Base-by-base conservation (phyloP, 2,888 invertebrate species). In the Drosophila flavopinicola region DNA sequence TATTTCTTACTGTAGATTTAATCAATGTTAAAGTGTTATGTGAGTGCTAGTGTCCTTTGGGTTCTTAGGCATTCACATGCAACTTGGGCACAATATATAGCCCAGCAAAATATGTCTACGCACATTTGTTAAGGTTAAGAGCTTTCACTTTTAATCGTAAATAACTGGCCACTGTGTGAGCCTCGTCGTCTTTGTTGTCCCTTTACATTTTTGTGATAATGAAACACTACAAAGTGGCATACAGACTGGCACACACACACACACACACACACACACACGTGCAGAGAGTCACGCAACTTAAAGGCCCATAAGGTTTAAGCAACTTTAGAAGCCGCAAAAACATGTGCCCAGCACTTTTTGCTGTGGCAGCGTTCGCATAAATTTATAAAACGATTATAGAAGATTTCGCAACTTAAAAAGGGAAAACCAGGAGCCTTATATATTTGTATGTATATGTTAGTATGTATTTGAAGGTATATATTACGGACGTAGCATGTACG, bases 341-440 rank as follows among this genome's bases (percentile, higher is more conserved):
- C 69, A 84, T 79, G 77, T 66, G 84, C 61, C 52, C 54, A 57
- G 63, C 75, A 70, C 61, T 65, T 60, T 76, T 57, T 63, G 54
- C 42, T 66, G 66, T 32, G 56, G 52, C 56, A 27, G 49, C 41
- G 45, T 33, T 58, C 74, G 85, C 80, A 80, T 86, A 87, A 80
- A 80, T 86, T 86, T 84, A 74, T 71, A 84, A 86, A 80, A 86
- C 85, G 87, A 80, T 80, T 80, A 86, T 86, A 80, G 82, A 57
- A 79, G 76, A 79, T 79, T 79, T 76, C 41, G 48, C 53, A 72
- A 48, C 42, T 49, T 23, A 24, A 27, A 68, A 29, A 6, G 37
- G 30, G 17, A 29, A 6, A 11, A 7, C 25, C 17, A 24, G 6
- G 6, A 20, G 9, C 11, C 37, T 35, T 25, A 29, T 49, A 45